A percentile compares a stretch with the other conserved stretches of the same genome.
These are phyloP conservation scores for Lagocephalus sceleratus DNA, from an alignment of 2,797 vertebrate genomes.

Conservation along the genomic window DNA sequence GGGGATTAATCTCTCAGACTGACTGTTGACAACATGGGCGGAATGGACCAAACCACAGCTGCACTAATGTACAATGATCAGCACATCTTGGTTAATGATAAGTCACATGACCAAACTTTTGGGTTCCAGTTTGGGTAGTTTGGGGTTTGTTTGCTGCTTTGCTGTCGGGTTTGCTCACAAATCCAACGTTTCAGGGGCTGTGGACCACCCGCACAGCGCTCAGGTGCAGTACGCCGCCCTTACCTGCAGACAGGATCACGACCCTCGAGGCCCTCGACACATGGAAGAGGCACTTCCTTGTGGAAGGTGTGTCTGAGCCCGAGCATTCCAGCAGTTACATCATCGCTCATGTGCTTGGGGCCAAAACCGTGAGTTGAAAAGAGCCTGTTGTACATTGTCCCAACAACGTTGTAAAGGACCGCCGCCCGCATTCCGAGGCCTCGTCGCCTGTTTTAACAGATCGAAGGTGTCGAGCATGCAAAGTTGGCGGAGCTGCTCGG, in stretches of 20 bases:
- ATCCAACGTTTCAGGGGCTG: slow-evolving; percentile 32
- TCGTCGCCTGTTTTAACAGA: slow-evolving; percentile 62
- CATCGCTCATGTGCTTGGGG: slow-evolving; percentile 89
- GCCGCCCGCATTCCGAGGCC: background rate
- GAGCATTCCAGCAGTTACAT: slow-evolving; percentile 86
- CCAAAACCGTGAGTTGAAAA: slow-evolving; percentile 84
- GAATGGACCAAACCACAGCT: background rate
- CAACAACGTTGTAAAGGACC: background rate
- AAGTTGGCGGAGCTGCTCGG: slow-evolving; percentile 70
- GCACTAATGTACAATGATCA: background rate
- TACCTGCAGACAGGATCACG: slow-evolving; percentile 58
- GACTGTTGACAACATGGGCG: background rate
- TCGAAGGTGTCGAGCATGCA: slow-evolving; percentile 75
- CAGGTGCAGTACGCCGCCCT: slow-evolving; percentile 33
- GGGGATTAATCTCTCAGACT: background rate
- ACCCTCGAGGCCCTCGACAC: slow-evolving; percentile 62
- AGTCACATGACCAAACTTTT: background rate
- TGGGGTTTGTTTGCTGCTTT: no score
- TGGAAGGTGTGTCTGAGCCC: slow-evolving; percentile 82
- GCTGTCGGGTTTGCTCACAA: background rate
- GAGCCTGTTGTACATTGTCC: background rate
- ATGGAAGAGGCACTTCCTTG: slow-evolving; percentile 82
- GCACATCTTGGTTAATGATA: background rate
- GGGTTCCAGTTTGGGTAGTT: background rate
- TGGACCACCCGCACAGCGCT: slow-evolving; percentile 11